phyloP scores from a whole-genome alignment of 35 echinoderm and acorn worm genomes.

The Amphiura filiformis region DNA sequence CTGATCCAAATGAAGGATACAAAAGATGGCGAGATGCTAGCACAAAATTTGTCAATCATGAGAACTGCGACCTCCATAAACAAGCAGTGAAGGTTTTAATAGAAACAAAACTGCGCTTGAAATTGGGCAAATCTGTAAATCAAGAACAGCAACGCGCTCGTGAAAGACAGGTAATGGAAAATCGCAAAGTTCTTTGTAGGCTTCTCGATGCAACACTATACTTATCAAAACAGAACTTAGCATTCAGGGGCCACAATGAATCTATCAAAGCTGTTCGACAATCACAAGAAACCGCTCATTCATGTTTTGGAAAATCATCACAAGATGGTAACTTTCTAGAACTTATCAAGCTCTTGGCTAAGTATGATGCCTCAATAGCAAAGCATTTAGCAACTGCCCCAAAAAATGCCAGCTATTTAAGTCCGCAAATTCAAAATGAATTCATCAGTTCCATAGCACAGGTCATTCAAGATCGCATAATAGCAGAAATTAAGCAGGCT shows the following conservation, averaged over 20 bases:
- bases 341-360: not conserved
- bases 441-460: not conserved
- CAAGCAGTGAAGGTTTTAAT: not conserved
- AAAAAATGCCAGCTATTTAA: constrained; percentile 11
- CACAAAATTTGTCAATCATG: not conserved
- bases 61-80: not conserved
- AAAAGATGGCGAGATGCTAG: not conserved
- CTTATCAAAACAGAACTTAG: constrained; percentile 4
- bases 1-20: not conserved
- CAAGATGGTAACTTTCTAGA: not conserved
- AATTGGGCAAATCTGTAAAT: not conserved
- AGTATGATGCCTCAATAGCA: not conserved
- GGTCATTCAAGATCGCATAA: not conserved
- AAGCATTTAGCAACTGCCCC: constrained; percentile 9
- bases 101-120: not conserved
- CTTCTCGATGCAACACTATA: not conserved
- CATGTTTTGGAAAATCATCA: not conserved
- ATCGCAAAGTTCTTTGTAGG: not conserved
- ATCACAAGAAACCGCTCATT: not conserved
- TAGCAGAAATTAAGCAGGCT: not conserved
- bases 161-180: not conserved
- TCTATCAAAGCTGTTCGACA: not conserved
- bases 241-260: constrained; percentile 28
- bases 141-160: not conserved
- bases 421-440: constrained; percentile 25